Evolutionary conservation across 1,140 invertebrate species (phyloP).

Genomic region (Trichomalopsis sarcophagae): DNA sequence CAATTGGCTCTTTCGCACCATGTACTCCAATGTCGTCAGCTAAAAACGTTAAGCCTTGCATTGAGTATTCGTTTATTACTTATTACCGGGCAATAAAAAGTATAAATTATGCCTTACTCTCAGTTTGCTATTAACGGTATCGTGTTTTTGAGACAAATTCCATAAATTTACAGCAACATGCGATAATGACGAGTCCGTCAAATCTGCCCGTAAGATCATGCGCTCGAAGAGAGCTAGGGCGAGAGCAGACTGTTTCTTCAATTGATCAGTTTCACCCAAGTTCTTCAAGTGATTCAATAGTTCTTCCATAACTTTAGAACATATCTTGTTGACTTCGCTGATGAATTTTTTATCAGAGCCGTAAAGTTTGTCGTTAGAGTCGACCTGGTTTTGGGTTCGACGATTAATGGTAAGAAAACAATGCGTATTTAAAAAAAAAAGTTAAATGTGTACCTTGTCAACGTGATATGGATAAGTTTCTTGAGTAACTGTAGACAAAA

Average conservation of each 20-base stretch:
- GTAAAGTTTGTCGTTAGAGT: constrained; percentile 96
- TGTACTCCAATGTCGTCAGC: constrained; percentile 64
- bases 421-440: background rate
- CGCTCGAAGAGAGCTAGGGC: constrained; percentile 85
- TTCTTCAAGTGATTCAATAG: constrained; percentile 84
- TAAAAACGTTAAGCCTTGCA: constrained; percentile 46
- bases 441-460: constrained; percentile 78
- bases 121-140: constrained; percentile 74
- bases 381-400: constrained; percentile 77
- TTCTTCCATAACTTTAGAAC: constrained; percentile 85
- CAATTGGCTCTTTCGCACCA: constrained; percentile 63
- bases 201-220: constrained; percentile 82
- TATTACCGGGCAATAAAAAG: background rate
- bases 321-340: constrained; percentile 86
- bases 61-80: background rate
- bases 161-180: constrained; percentile 86
- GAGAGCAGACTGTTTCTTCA: constrained; percentile 80
- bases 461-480: constrained; percentile 89
- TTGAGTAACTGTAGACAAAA: constrained; percentile 84
- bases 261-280: constrained; percentile 77
- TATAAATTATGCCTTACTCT: constrained; percentile 63
- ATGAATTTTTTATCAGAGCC: constrained; percentile 92
- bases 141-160: constrained; percentile 82
- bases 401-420: constrained; percentile 30
- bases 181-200: constrained; percentile 78